Base-by-base conservation (phyloP, 1,140 invertebrate genomes). In the Scaptomyza pallida region DNA sequence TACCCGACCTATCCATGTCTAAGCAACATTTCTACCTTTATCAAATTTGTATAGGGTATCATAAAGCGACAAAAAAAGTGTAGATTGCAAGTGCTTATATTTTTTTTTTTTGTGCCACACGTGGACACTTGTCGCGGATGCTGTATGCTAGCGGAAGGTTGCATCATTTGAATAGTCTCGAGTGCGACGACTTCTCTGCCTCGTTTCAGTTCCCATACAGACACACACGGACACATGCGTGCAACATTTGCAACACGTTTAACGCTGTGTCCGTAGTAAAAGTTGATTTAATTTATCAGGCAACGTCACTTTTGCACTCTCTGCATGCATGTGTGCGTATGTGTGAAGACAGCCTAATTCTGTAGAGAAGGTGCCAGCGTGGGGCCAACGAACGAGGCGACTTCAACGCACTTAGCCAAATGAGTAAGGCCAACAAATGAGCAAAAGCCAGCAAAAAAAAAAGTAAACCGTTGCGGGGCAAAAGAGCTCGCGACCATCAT, bases 351-450 rank as follows among this genome's bases (percentile, higher is more conserved):
- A 62, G 73, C 70, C 73, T 76, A 76, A 76, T 76, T 72, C 64
- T 47, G 44, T 50, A 41, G 62, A 48, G 35, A 23, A 30, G 75
- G 56, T 77, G 70, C 59, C 59, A 64, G 62, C 62, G 51, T 40
- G 47, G 48, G 69, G 54, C 30, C 70, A 81, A 85, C 82, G 81
- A 81, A 48, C 30, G 64, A 81, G 86, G 86, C 82, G 81, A 81
- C 81, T 81, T 67, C 61, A 77, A 56, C 77, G 80, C 80, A 85
- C 81, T 85, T 85, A 85, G 82, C 85, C 72, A 85, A 85, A 85
- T 85, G 81, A 85, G 77, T 63, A 80, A 74, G 40, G 72, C 70
- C 60, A 75, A 72, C 79, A 82, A 82, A 83, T 82, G 78, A 82
- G 78, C 78, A 82, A 81, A n/a, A 74, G 37, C 13, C 10, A 5